Percentiles rank a stretch among this genome's conserved stretches.
phyloP scores from a whole-genome alignment of 2,888 invertebrate species.

The Priocnemis perturbator region DNA sequence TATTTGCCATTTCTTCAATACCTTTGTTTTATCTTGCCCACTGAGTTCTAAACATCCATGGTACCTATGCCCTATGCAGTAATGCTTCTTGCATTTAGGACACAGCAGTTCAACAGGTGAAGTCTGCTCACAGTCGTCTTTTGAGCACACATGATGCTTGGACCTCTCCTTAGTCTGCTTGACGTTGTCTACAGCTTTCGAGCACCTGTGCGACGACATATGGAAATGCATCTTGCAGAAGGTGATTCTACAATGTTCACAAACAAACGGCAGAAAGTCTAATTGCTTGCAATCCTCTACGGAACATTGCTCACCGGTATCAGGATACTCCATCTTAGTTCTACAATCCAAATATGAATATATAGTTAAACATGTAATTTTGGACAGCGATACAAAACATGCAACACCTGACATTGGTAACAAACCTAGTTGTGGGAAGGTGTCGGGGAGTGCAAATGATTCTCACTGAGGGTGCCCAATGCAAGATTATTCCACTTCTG shows the following conservation, averaged over 20 bases:
- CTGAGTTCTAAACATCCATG: slow-evolving; percentile 78
- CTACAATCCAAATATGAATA: neutral
- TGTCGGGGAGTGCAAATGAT: slow-evolving; percentile 75
- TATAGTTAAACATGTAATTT: neutral
- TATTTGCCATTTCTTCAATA: slow-evolving; percentile 79
- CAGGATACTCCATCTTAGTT: slow-evolving; percentile 84
- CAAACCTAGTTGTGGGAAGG: slow-evolving; percentile 66
- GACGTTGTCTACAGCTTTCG: slow-evolving; percentile 62
- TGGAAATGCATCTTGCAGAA: slow-evolving; percentile 84
- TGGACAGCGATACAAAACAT: neutral
- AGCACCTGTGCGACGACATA: slow-evolving; percentile 78
- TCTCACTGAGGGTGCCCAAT: slow-evolving; percentile 77
- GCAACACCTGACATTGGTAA: neutral
- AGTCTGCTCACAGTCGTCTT: slow-evolving; percentile 78
- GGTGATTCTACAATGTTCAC: slow-evolving; percentile 79
- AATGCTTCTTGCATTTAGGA: slow-evolving; percentile 81
- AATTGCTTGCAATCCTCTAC: slow-evolving; percentile 80
- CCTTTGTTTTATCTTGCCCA: slow-evolving; percentile 77
- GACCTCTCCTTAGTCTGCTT: slow-evolving; percentile 53
- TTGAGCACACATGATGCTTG: slow-evolving; percentile 77
- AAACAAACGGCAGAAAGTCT: slow-evolving; percentile 84
- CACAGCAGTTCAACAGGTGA: slow-evolving; percentile 82
- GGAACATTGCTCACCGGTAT: slow-evolving; percentile 82
- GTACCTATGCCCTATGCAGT: slow-evolving; percentile 82
- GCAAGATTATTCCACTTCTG: slow-evolving; percentile 80